Evolutionary conservation across 1,140 invertebrate species (phyloP).

Genomic region (Drosophila tani): DNA sequence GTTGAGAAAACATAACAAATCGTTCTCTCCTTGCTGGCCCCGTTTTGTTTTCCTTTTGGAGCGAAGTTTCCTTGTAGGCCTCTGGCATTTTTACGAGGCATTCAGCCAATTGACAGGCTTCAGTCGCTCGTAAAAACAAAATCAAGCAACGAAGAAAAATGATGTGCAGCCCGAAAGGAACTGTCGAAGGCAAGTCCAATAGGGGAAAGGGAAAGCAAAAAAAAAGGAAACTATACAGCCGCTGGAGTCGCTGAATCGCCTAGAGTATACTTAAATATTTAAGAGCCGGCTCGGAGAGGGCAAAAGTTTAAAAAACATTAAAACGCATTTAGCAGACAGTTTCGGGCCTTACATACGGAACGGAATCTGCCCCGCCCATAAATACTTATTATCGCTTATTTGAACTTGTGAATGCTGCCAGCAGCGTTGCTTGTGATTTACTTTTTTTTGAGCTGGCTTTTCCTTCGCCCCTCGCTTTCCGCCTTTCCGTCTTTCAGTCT

Average conservation of each 20-base stretch:
- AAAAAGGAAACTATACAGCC: slow-evolving; percentile 44
- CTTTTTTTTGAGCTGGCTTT: slow-evolving; percentile 65
- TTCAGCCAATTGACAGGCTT: slow-evolving; percentile 84
- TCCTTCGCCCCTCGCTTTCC: slow-evolving; percentile 20
- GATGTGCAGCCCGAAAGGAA: slow-evolving; percentile 67
- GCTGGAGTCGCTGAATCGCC: slow-evolving; percentile 50
- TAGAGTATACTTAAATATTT: slow-evolving; percentile 79
- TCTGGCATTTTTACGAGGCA: slow-evolving; percentile 82
- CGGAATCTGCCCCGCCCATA: slow-evolving; percentile 61
- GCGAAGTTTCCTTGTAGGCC: slow-evolving; percentile 54
- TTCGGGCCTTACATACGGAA: slow-evolving; percentile 33
- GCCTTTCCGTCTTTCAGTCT: neutral
- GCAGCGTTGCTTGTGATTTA: slow-evolving; percentile 64
- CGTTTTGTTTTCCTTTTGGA: slow-evolving; percentile 23
- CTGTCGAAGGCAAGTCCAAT: slow-evolving; percentile 37
- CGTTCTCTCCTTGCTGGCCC: slow-evolving; percentile 56
- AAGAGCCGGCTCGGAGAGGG: slow-evolving; percentile 25
- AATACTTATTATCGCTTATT: slow-evolving; percentile 84
- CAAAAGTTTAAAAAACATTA: slow-evolving; percentile 72
- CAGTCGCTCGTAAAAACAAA: slow-evolving; percentile 80
- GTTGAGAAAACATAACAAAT: slow-evolving; percentile 81
- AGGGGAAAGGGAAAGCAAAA: neutral
- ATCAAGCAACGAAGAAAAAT: slow-evolving; percentile 80
- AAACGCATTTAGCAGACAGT: slow-evolving; percentile 77
- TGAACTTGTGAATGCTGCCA: slow-evolving; percentile 74